A percentile compares a stretch with the other conserved stretches of the same genome.
These are phyloP conservation scores for Musca vetustissima DNA, from an alignment of 1,140 invertebrate species.

Conservation along the genomic window DNA sequence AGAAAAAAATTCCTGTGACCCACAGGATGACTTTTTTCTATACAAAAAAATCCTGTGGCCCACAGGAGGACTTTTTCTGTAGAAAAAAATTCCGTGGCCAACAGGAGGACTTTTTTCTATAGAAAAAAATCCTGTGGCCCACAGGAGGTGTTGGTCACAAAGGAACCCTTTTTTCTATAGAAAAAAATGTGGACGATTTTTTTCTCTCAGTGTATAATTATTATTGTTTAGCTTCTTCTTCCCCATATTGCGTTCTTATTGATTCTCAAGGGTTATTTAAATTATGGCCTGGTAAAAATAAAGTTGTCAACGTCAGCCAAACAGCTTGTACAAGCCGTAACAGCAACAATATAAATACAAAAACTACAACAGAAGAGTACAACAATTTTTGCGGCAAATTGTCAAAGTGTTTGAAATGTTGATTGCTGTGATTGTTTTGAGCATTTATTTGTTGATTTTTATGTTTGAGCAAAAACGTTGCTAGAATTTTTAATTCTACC, in stretches of 20 bases:
- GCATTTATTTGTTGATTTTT: slow-evolving; percentile 24
- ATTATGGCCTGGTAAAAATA: slow-evolving; percentile 15
- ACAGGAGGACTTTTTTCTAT: too few species aligned
- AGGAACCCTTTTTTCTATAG: too few species aligned
- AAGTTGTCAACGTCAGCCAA: not conserved
- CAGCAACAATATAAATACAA: not conserved
- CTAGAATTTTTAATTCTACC: slow-evolving; percentile 20
- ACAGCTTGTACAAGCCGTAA: not conserved
- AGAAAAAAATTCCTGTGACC: too few species aligned
- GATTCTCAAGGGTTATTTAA: slow-evolving; percentile 20
- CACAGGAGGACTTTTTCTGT: too few species aligned
- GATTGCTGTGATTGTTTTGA: slow-evolving; percentile 22
- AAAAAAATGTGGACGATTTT: too few species aligned
- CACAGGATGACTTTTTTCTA: too few species aligned
- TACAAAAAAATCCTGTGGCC: too few species aligned
- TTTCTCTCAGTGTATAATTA: too few species aligned
- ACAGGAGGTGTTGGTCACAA: too few species aligned
- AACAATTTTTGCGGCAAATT: slow-evolving; percentile 6
- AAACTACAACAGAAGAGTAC: not conserved
- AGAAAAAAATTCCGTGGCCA: too few species aligned
- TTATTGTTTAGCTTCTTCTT: too few species aligned
- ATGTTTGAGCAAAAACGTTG: slow-evolving; percentile 22
- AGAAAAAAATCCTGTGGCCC: too few species aligned
- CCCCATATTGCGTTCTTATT: not conserved
- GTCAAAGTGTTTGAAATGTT: slow-evolving; percentile 16